Evolutionary conservation across 1,140 invertebrate species (phyloP).

Genomic region (Zaprionus ghesquierei): DNA sequence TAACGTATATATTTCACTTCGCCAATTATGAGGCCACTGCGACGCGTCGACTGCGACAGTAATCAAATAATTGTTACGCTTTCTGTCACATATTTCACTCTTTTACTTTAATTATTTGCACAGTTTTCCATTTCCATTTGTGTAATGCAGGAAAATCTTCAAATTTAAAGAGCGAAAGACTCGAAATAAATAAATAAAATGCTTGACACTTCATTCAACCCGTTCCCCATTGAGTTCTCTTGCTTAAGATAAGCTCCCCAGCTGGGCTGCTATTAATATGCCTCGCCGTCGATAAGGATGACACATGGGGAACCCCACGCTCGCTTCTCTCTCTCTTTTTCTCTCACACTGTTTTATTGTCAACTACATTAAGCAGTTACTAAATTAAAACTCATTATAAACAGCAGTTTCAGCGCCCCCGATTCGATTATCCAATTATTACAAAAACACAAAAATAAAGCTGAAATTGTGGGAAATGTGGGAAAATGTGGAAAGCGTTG

Average conservation of each 20-base stretch:
- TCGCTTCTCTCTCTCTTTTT: background rate
- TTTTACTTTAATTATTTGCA: slow-evolving; percentile 71
- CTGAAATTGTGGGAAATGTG: slow-evolving; percentile 47
- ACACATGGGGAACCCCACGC: background rate
- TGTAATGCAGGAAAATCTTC: background rate
- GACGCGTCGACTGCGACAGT: slow-evolving; percentile 59
- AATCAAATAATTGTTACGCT: slow-evolving; percentile 81
- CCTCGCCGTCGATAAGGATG: background rate
- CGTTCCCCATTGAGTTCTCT: background rate
- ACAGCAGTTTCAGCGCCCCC: background rate
- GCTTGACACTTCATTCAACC: background rate
- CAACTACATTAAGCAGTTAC: background rate
- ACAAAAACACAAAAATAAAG: slow-evolving; percentile 41
- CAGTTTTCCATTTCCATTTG: slow-evolving; percentile 46
- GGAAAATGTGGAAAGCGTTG: background rate
- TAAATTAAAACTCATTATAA: background rate
- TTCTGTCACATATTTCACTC: slow-evolving; percentile 58
- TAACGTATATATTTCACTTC: slow-evolving; percentile 63
- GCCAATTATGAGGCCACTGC: slow-evolving; percentile 64
- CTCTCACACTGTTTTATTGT: background rate
- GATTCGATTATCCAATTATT: background rate
- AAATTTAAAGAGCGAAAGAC: background rate
- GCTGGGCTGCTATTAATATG: background rate
- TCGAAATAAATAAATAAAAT: no score
- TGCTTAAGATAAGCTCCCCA: background rate